Conservation (phyloP, 2,797 vertebrate genomes). For the Lepilemur ruficaudatus region DNA sequence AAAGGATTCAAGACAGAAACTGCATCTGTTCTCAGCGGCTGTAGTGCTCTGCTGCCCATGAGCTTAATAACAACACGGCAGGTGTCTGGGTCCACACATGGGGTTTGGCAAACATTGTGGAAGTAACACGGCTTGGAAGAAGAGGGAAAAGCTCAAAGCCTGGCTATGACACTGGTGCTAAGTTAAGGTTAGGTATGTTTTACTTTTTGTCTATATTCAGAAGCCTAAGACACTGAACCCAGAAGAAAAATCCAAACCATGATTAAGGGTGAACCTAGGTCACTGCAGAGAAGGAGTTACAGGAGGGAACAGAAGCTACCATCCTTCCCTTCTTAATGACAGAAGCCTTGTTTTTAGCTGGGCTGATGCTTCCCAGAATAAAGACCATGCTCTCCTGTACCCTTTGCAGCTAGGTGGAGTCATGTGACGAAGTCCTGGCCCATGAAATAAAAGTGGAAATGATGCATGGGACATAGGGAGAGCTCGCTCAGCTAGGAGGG, state of each 20-base stretch:
- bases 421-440: neutral
- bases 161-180: neutral
- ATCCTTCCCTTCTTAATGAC: neutral
- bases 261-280: neutral
- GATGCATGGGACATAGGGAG: rapidly evolving
- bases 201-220: neutral
- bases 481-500: neutral
- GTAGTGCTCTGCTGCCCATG: neutral
- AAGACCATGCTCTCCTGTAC: neutral
- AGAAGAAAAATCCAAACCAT: neutral
- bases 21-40: neutral
- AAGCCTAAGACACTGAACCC: neutral
- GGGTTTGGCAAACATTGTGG: neutral
- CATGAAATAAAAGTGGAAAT: neutral
- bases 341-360: neutral
- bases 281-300: neutral
- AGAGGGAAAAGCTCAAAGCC: neutral
- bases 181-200: neutral
- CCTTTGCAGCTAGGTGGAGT: neutral
- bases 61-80: neutral
- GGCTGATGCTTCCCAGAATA: neutral
- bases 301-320: too few relatives aligned
- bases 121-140: neutral
- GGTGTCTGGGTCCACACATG: neutral
- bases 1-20: neutral